phyloP scores from a whole-genome alignment of 2,113 vertebrate species.

The Opisthocomus hoazin region DNA sequence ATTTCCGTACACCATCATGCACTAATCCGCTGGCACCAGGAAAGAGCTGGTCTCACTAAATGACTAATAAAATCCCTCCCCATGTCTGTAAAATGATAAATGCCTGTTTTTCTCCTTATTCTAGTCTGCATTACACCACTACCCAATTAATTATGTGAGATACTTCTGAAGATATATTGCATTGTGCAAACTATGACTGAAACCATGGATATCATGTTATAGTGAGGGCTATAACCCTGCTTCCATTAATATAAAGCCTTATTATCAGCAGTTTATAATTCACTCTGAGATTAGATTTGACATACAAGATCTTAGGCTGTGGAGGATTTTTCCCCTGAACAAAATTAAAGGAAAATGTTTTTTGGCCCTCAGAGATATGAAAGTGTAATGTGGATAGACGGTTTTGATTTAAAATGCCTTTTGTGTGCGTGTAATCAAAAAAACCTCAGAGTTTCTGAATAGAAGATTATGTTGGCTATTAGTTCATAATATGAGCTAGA shows the following conservation, averaged over 20 bases:
- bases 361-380: not conserved
- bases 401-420: slow-evolving; percentile 8
- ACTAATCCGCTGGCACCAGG: not conserved
- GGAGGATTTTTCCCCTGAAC: not conserved
- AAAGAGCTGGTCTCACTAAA: not conserved
- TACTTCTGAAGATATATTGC: slow-evolving; percentile 22
- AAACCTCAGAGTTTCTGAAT: not conserved
- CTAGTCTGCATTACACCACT: not conserved
- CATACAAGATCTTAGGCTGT: slow-evolving; percentile 7
- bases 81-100: not conserved
- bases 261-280: slow-evolving; percentile 31
- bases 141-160: slow-evolving; percentile 49
- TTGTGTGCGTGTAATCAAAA: not conserved
- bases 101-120: slow-evolving; percentile 24
- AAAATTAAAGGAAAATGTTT: slow-evolving; percentile 17
- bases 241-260: slow-evolving; percentile 48
- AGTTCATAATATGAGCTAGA: not conserved
- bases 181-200: slow-evolving; percentile 34
- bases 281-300: not conserved
- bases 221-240: not conserved
- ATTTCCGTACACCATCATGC: slow-evolving; percentile 29
- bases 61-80: slow-evolving; percentile 33
- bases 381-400: not conserved
- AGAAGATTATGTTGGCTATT: not conserved
- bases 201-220: slow-evolving; percentile 32